Evolutionary conservation across 1,140 invertebrate genomes (phyloP).

Genomic region (Camponotus floridanus): DNA sequence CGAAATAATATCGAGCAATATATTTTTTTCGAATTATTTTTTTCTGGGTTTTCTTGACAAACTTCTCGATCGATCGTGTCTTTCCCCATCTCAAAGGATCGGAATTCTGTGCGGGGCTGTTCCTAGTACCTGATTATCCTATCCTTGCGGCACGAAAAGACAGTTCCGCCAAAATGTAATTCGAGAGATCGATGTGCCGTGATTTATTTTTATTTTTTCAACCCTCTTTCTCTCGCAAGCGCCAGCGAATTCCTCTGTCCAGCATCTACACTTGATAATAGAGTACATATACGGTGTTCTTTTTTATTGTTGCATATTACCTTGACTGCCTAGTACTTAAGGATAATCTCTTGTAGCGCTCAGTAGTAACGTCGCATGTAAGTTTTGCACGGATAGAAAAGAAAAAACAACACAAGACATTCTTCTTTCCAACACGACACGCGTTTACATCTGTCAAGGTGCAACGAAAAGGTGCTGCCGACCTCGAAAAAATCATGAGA

Average conservation of each 20-base stretch:
- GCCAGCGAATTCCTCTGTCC: slow-evolving; percentile 68
- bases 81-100: slow-evolving; percentile 74
- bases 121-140: slow-evolving; percentile 85
- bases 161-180: slow-evolving; percentile 43
- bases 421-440: slow-evolving; percentile 40
- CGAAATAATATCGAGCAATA: no score
- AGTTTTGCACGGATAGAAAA: slow-evolving; percentile 57
- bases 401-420: neutral
- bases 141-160: slow-evolving; percentile 78
- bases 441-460: slow-evolving; percentile 54
- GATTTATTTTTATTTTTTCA: slow-evolving; percentile 50
- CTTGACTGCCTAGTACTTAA: slow-evolving; percentile 76
- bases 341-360: slow-evolving; percentile 46
- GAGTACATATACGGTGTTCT: slow-evolving; percentile 66
- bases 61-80: slow-evolving; percentile 31
- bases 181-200: slow-evolving; percentile 30
- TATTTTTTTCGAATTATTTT: neutral
- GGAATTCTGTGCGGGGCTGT: slow-evolving; percentile 78
- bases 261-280: slow-evolving; percentile 74
- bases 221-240: slow-evolving; percentile 69
- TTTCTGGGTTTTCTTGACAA: neutral
- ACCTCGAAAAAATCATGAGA: slow-evolving; percentile 22
- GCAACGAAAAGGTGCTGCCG: slow-evolving; percentile 65
- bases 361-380: slow-evolving; percentile 52
- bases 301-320: slow-evolving; percentile 76